Percentiles rank a stretch among this genome's conserved stretches.
phyloP scores from a whole-genome alignment of 2,888 invertebrate species.

The Balanococcus diminutus region DNA sequence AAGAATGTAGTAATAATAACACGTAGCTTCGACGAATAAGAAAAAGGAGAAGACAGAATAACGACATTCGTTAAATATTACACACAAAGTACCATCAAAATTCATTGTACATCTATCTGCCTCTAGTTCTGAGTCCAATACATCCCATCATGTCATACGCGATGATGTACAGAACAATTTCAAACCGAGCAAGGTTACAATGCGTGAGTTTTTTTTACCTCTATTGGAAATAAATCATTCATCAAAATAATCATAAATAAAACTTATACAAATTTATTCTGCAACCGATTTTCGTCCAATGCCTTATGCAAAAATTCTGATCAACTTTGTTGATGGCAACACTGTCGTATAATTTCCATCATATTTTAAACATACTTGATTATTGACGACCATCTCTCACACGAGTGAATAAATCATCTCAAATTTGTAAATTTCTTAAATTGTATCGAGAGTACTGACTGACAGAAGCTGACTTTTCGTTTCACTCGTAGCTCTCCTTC shows the following conservation, averaged over 20 bases:
- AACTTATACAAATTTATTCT: not conserved
- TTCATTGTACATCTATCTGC: not conserved
- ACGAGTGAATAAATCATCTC: not conserved
- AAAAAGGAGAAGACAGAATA: conserved; percentile 34
- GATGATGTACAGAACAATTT: not conserved
- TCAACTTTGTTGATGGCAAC: not conserved
- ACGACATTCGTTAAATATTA: conserved; percentile 39
- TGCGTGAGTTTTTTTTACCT: not conserved
- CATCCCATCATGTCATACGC: not conserved
- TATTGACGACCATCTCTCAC: not conserved
- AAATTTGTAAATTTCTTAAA: not conserved
- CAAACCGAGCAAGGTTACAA: not conserved
- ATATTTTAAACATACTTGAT: not conserved
- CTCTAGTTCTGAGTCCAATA: not conserved
- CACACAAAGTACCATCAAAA: not conserved
- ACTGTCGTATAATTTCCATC: not conserved
- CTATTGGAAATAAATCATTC: not conserved
- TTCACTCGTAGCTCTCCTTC: not conserved
- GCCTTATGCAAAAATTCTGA: not conserved
- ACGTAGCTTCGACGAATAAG: conserved; percentile 11
- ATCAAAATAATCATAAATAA: not conserved
- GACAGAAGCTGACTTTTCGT: not conserved
- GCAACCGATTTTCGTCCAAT: not conserved
- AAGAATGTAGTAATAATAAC: conserved; percentile 48
- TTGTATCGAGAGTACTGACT: not conserved